Base-by-base conservation (phyloP, 2,797 vertebrate species). In the Sebastes elongatus region DNA sequence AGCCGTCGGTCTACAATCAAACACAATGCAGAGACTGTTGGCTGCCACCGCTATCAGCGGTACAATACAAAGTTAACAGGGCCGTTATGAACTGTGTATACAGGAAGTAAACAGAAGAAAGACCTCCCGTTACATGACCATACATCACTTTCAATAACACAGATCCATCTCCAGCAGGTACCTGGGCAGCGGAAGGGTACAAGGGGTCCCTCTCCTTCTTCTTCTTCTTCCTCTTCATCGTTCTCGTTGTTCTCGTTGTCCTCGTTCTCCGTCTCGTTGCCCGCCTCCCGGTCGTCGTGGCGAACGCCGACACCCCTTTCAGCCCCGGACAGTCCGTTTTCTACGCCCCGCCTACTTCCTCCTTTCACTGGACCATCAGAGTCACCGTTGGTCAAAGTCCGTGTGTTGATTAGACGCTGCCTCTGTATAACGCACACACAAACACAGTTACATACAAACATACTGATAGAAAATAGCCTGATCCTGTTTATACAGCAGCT, bases 381-480 rank as follows among this genome's bases (percentile, higher is more conserved):
- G 85, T 99, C 97, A 0, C 97, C 97, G 0, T 98, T 99, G 84
- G 95, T 96, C 76, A 97, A 95, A 22, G 93, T 95, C 76, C 95
- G 94, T 81, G 96, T 96, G 89, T 96, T 97, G 92, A 99, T 98
- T 52, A 99, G 93, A 83, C 98, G 97, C 88, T 99, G 98, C 55
- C 98, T 97, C 98, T 99, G 96, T 20, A 81, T 90, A 81, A 30
- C 1, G 5, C 23, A 61, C 32, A 74, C 56, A 60, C 22, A 66
- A 9, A 66, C 18, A 55, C 25, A 63, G 14, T 28, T 28, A 60
- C 7, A 25, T 16, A 30, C 27, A 60, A n/a, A 27, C 16, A 65
- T 23, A 70, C 20, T 20, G 60, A 33, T 62, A 4, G 30, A 63
- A 35, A 35, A 32, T 0, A 23, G 32, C 20, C n/a, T 20, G 27